Evolutionary conservation across 2,113 vertebrate genomes (phyloP).

Genomic region (Protobothrops mucrosquamatus): DNA sequence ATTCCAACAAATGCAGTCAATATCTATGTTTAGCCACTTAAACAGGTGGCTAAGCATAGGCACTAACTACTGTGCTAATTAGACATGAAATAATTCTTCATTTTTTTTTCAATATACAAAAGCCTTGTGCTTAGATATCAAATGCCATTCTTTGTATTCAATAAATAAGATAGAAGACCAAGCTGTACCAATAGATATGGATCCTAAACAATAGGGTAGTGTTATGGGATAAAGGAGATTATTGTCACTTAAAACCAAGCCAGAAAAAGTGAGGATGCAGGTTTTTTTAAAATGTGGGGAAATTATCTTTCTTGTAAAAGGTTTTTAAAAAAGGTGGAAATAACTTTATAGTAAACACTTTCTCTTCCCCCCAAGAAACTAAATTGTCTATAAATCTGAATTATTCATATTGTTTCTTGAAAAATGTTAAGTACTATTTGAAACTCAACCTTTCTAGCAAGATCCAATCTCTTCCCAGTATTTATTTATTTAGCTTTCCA

Average conservation of each 20-base stretch:
- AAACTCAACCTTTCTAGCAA: not conserved
- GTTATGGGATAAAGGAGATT: not conserved
- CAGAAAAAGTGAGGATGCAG: not conserved
- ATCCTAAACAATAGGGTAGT: not conserved
- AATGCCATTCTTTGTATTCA: not conserved
- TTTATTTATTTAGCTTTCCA: constrained; percentile 16
- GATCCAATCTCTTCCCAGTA: not conserved
- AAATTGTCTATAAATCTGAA: not conserved
- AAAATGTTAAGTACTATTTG: not conserved
- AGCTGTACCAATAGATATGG: not conserved
- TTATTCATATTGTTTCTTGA: not conserved
- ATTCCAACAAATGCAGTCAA: not conserved
- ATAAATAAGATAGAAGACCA: not conserved
- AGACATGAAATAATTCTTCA: not conserved
- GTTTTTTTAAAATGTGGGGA: not conserved
- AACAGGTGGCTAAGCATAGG: not conserved
- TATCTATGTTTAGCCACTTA: not conserved
- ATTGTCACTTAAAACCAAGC: not conserved
- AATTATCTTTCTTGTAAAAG: not conserved
- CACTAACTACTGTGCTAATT: not conserved
- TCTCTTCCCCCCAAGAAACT: not conserved
- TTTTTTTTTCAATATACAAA: not conserved
- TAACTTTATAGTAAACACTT: not conserved
- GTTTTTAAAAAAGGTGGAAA: not conserved
- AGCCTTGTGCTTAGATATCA: not conserved